Conservation (phyloP, 37 sponge, comb jelly and placozoan genomes). For the Aphrocallistes beatrix region DNA sequence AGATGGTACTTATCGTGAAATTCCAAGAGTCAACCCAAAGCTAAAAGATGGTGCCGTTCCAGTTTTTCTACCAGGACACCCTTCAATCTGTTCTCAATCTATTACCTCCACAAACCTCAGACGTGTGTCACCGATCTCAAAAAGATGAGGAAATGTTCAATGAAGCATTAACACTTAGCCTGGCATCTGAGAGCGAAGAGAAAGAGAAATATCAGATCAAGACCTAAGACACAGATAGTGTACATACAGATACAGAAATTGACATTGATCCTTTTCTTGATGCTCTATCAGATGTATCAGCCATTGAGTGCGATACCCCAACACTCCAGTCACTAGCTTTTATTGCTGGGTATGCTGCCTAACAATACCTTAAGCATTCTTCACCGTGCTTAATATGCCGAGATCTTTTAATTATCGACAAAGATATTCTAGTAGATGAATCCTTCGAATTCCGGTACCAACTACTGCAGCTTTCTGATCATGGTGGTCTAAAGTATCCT, state of each 20-base stretch:
- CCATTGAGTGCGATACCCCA: neutral
- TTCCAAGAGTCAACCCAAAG: too few relatives aligned
- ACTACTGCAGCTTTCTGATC: neutral
- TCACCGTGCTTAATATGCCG: neutral
- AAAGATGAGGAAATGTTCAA: too few relatives aligned
- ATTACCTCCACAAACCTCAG: too few relatives aligned
- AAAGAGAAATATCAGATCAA: too few relatives aligned
- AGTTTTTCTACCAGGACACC: too few relatives aligned
- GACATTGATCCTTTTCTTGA: neutral
- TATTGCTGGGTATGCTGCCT: neutral
- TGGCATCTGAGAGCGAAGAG: too few relatives aligned
- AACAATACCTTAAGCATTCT: neutral
- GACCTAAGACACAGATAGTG: too few relatives aligned
- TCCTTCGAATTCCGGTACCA: neutral
- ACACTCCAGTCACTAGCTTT: neutral
- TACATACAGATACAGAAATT: neutral
- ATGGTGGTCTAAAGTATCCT: neutral
- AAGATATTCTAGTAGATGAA: slow-evolving; percentile 6
- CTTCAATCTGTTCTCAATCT: too few relatives aligned
- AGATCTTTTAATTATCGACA: neutral
- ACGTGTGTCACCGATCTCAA: too few relatives aligned
- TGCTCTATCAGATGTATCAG: neutral
- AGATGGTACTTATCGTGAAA: too few relatives aligned
- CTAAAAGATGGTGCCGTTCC: too few relatives aligned
- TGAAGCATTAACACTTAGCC: too few relatives aligned